Evolutionary conservation across 53 echinoderm and acorn worm genomes (phyloP).

Genomic region (Hippasteria phrygiana): DNA sequence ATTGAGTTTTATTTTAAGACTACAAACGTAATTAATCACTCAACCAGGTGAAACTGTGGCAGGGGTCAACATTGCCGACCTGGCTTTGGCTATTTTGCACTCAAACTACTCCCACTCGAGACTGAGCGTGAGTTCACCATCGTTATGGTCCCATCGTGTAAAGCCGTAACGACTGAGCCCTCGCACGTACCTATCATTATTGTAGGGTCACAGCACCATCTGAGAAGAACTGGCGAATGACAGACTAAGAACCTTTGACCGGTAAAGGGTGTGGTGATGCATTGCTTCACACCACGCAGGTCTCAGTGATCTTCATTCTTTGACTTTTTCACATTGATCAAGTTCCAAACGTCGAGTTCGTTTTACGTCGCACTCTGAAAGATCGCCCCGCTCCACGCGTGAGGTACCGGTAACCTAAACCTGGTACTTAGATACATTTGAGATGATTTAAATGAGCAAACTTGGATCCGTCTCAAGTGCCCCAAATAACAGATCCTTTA

Average conservation of each 20-base stretch:
- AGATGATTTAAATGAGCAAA: no score
- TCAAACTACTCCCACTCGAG: background rate
- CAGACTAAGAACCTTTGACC: background rate
- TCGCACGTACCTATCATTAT: background rate
- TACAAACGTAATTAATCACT: background rate
- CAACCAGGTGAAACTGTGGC: background rate
- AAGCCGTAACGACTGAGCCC: background rate
- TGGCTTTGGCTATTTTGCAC: background rate
- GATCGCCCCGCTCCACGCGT: no score
- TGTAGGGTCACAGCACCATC: background rate
- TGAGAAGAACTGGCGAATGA: slow-evolving; percentile 29
- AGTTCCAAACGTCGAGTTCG: background rate
- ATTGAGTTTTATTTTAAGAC: background rate
- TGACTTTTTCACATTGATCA: background rate
- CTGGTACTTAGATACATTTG: no score
- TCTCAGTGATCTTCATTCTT: background rate
- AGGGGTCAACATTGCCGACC: background rate
- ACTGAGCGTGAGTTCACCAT: background rate
- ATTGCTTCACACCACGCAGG: background rate
- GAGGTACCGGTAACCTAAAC: no score
- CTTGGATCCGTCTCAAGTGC: no score
- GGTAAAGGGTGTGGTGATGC: background rate
- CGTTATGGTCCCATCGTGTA: background rate
- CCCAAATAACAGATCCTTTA: no score
- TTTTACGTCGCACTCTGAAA: background rate